Percentiles rank a stretch among this genome's conserved stretches.
Conservation (phyloP, 37 sponge, comb jelly and placozoan species). For the Halichondria panicea region DNA sequence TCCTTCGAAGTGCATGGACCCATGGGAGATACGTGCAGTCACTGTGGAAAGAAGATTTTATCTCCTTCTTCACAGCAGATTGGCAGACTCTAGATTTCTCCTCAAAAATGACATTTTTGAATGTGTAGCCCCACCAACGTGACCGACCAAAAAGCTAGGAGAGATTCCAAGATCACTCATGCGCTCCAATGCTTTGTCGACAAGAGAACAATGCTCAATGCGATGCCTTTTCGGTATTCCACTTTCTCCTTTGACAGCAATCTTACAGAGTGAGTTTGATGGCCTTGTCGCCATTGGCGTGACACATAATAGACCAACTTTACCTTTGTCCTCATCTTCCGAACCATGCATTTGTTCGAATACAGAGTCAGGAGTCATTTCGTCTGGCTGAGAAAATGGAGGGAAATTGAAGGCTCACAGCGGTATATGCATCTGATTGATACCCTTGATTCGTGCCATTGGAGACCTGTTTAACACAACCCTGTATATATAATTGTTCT, state of each 20-base stretch:
- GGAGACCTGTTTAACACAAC: constrained; percentile 11
- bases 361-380: not conserved
- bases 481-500: too few species aligned
- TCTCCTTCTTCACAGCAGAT: constrained; percentile 3
- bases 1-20: constrained; percentile 33
- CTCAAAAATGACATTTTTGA: constrained; percentile 24
- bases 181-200: not conserved
- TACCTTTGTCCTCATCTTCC: not conserved
- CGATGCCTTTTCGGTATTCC: constrained; percentile 8
- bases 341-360: constrained; percentile 1
- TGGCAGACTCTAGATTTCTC: not conserved
- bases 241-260: not conserved
- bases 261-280: too few species aligned
- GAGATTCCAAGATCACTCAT: constrained; percentile 5
- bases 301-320: constrained; percentile 25
- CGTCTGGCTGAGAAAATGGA: not conserved
- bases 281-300: constrained; percentile 24
- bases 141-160: constrained; percentile 24
- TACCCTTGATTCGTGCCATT: constrained; percentile 31
- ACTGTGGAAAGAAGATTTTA: constrained; percentile 11
- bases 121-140: constrained; percentile 20
- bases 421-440: constrained; percentile 7
- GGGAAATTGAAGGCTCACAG: not conserved
- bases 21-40: constrained; percentile 17
- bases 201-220: too few species aligned